Base-by-base conservation (phyloP, 2,888 invertebrate species). In the Xylota sylvarum region DNA sequence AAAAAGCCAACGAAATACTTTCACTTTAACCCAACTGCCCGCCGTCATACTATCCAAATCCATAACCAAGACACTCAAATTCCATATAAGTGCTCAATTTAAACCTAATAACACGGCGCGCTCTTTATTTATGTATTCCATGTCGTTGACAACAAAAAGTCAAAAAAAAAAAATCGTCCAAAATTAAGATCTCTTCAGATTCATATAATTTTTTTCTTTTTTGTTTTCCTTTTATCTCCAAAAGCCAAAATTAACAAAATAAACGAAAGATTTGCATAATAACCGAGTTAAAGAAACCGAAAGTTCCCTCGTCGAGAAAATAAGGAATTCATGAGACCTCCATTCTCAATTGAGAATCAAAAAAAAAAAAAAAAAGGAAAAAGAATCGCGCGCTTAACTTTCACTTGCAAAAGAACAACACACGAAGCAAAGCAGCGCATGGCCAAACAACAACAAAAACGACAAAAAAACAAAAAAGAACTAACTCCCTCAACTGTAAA, bases 261-360 rank as follows among this genome's bases (percentile, higher is more conserved):
- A 73, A 73, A 73, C 60, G 27, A 67, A 52, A 58, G 74, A 85
- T 85, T 85, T 85, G 80, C 85, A 85, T 85, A 85, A 85, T 76
- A 81, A 76, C 65, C 50, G 40, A 40, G 43, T 60, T 43, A 80
- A 76, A 80, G 85, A 85, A 85, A 85, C 48, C 48, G 85, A 85
- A 85, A 85, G 85, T 80, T 76, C 56, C 48, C 30, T 78, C 27
- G 7, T 19, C 64, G n/a, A 60, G 12, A 58, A 58, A 67, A 46
- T 23, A 48, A 69, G 9, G 52, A 60, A 73, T 67, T 30, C 46
- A 46, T 19, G 64, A 69, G 73, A 79, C 73, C 78, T 83, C 67
- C 78, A 72, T 62, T 78, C 65, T 70, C 58, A 69, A 55, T 67
- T 69, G 60, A 55, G 67, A 43, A 43, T 58, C 40, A 19, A 14